A percentile compares a stretch with the other conserved stretches of the same genome.
These are phyloP conservation scores for Acanthopagrus latus DNA, from an alignment of 2,797 vertebrate genomes.

Conservation along the genomic window DNA sequence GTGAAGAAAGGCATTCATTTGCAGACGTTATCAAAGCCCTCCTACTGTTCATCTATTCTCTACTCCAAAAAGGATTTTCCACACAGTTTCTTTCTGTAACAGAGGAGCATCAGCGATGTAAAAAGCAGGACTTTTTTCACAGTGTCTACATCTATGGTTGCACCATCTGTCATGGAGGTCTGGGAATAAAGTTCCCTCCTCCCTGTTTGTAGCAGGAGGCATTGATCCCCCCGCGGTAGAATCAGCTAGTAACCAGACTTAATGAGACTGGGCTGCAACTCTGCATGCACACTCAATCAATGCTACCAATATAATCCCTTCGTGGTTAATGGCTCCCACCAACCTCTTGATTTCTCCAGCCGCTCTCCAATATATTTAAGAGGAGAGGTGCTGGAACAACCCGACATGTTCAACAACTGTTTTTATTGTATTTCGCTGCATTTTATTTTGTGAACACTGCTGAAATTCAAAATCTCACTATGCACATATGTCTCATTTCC, in stretches of 20 bases:
- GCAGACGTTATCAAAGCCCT: constrained; percentile 46
- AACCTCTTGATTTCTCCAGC: constrained; percentile 21
- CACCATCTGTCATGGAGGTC: constrained; percentile 56
- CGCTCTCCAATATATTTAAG: not conserved
- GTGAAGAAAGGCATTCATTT: constrained; percentile 41
- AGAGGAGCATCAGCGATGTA: constrained; percentile 18
- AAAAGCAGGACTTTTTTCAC: constrained; percentile 30
- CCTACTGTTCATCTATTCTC: constrained; percentile 50
- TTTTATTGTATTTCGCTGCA: not conserved
- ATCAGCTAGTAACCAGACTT: constrained; percentile 47
- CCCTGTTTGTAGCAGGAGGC: constrained; percentile 47
- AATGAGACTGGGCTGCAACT: constrained; percentile 66
- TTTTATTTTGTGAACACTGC: not conserved
- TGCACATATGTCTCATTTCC: too few relatives aligned
- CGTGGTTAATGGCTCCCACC: constrained; percentile 49
- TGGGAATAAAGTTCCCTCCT: constrained; percentile 50
- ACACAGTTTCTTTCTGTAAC: constrained; percentile 29
- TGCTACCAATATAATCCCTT: constrained; percentile 43
- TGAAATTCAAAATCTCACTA: too few relatives aligned
- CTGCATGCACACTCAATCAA: constrained; percentile 71
- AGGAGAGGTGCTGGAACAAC: not conserved
- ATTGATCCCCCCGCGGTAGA: constrained; percentile 59
- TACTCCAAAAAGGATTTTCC: constrained; percentile 35
- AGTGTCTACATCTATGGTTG: constrained; percentile 32
- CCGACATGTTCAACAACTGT: not conserved